Percentiles rank a stretch among this genome's conserved stretches.
These are phyloP conservation scores for Plebejus anna DNA, from an alignment of 2,888 invertebrate genomes.

Conservation along the genomic window DNA sequence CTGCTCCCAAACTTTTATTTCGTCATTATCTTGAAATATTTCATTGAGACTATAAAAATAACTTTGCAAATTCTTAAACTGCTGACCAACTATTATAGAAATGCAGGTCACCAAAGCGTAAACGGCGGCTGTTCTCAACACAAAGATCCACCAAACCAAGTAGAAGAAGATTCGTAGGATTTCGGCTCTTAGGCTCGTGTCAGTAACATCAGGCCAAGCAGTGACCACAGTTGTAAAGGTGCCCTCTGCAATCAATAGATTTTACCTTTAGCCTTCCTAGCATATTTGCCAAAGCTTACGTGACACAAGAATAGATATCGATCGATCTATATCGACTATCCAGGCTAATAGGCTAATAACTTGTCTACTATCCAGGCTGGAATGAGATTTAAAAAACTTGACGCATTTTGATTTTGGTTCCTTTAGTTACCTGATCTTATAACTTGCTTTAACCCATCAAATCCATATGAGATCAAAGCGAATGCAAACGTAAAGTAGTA, in stretches of 20 bases:
- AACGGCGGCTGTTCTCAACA: conserved; percentile 40
- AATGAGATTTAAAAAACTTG: neutral
- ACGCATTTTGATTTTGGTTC: neutral
- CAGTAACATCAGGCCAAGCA: conserved; percentile 50
- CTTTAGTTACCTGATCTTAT: conserved; percentile 36
- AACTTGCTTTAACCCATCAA: conserved; percentile 41
- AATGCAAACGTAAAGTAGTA: conserved; percentile 36
- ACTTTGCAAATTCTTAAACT: conserved; percentile 51
- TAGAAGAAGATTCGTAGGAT: conserved; percentile 43
- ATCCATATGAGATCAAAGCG: conserved; percentile 41
- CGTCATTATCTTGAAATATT: conserved; percentile 44
- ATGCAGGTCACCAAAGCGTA: conserved; percentile 45
- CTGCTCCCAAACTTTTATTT: conserved; percentile 36
- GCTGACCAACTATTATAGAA: conserved; percentile 47
- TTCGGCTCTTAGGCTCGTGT: conserved; percentile 41
- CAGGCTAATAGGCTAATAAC: no score
- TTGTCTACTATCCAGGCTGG: no score
- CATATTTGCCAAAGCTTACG: neutral
- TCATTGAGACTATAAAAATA: conserved; percentile 50
- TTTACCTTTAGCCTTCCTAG: neutral
- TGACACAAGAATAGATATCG: no score
- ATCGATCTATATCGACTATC: no score
- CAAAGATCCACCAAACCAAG: conserved; percentile 48
- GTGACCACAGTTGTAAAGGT: conserved; percentile 50
- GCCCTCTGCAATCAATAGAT: conserved; percentile 35